Percentiles rank a stretch among this genome's conserved stretches.
Conservation (phyloP, 2,113 vertebrate genomes). For the Silurus meridionalis region DNA sequence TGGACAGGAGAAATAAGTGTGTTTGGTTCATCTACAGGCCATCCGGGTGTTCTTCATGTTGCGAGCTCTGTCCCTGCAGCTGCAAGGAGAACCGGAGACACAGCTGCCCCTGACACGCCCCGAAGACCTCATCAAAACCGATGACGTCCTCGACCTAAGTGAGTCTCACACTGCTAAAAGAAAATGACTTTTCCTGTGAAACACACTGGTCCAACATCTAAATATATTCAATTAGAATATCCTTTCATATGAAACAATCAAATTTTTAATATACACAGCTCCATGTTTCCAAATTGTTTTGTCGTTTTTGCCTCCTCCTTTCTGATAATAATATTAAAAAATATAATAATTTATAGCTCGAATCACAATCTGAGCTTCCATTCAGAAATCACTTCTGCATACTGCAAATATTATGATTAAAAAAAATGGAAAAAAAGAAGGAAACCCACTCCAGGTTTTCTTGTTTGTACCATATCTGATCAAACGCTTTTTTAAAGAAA, state of each 20-base stretch:
- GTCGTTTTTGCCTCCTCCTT: neutral
- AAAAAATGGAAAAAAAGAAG: neutral
- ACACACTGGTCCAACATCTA: neutral
- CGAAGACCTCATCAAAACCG: constrained; percentile 93
- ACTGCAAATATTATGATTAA: neutral
- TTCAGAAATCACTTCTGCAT: too few species aligned
- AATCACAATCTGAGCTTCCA: too few species aligned
- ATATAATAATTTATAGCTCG: too few species aligned
- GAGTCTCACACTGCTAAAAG: constrained; percentile 63
- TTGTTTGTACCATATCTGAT: neutral
- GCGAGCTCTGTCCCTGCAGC: constrained; percentile 85
- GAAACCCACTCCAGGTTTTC: neutral
- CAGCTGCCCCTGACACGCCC: constrained; percentile 91
- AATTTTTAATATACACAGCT: neutral
- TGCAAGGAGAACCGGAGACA: constrained; percentile 86
- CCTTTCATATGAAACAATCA: neutral
- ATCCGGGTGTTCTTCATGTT: constrained; percentile 98
- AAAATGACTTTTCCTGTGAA: neutral
- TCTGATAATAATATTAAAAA: neutral
- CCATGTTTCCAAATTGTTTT: neutral
- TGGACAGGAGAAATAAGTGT: neutral
- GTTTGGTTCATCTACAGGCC: constrained; percentile 72
- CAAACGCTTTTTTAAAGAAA: neutral
- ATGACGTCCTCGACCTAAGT: constrained; percentile 97
- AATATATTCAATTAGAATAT: neutral